These are phyloP conservation scores for Campoplex nolae DNA, from an alignment of 2,888 invertebrate species.

Conservation along the genomic window DNA sequence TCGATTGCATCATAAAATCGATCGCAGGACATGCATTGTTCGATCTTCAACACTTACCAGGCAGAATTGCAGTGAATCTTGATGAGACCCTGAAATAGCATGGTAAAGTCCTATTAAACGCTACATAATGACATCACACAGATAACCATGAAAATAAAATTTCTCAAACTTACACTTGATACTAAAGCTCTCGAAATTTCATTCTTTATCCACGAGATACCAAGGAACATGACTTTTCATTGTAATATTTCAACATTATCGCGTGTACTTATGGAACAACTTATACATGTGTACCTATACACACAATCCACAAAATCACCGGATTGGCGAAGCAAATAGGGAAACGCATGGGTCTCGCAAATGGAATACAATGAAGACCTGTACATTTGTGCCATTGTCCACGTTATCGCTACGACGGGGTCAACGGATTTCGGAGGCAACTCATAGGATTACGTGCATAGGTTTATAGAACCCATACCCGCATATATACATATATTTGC, in stretches of 20 bases:
- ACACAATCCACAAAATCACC: background rate
- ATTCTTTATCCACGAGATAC: background rate
- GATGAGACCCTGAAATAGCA: no score
- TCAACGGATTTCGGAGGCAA: slow-evolving; percentile 73
- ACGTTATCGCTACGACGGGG: slow-evolving; percentile 62
- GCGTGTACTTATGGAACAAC: background rate
- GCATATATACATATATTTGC: slow-evolving; percentile 25
- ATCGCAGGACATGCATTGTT: slow-evolving; percentile 72
- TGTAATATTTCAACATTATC: slow-evolving; percentile 1
- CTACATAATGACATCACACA: background rate
- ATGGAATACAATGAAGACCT: slow-evolving; percentile 66
- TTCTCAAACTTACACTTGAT: background rate
- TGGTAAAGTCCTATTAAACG: background rate
- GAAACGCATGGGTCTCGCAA: slow-evolving; percentile 27
- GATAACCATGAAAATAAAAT: background rate
- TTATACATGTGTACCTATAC: background rate
- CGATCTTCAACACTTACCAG: slow-evolving; percentile 39
- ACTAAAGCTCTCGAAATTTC: background rate
- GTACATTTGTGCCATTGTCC: slow-evolving; percentile 66
- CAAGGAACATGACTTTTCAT: background rate
- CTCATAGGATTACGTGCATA: slow-evolving; percentile 27
- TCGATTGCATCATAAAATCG: slow-evolving; percentile 78
- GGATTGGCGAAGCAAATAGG: slow-evolving; percentile 18
- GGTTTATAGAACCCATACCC: background rate
- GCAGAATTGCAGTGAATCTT: slow-evolving; percentile 12